These are phyloP conservation scores for Acleris laterana DNA, from an alignment of 2,888 invertebrate genomes.

Conservation along the genomic window DNA sequence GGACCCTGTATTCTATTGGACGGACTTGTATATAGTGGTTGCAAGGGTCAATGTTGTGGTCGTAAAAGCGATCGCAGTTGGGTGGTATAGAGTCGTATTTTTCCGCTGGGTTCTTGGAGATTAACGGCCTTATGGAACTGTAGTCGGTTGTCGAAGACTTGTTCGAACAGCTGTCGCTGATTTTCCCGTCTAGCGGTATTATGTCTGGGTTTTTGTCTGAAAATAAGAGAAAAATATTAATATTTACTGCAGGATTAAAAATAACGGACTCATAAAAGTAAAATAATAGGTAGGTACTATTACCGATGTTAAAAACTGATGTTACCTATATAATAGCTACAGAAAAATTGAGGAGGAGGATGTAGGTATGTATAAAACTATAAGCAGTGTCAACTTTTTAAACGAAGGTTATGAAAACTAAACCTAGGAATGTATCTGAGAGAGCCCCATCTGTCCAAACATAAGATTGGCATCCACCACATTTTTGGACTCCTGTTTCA, in stretches of 20 bases:
- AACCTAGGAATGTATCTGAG: too few relatives aligned
- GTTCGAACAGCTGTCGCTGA: constrained; percentile 76
- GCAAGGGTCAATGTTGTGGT: constrained; percentile 68
- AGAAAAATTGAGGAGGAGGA: too few relatives aligned
- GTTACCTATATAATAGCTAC: too few relatives aligned
- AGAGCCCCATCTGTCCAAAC: too few relatives aligned
- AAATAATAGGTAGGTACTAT: too few relatives aligned
- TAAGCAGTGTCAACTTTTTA: too few relatives aligned
- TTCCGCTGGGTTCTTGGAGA: constrained; percentile 66
- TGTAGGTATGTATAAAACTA: too few relatives aligned
- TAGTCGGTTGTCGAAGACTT: constrained; percentile 77
- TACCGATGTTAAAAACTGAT: too few relatives aligned
- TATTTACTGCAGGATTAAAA: constrained; percentile 25
- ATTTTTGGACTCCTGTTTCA: too few relatives aligned
- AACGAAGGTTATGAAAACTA: too few relatives aligned
- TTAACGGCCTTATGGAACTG: constrained; percentile 71
- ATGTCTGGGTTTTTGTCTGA: constrained; percentile 82
- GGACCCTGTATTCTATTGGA: constrained; percentile 66
- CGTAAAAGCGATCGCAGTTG: constrained; percentile 67
- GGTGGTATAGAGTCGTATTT: constrained; percentile 68
- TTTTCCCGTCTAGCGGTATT: constrained; percentile 78
- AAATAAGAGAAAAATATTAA: constrained; percentile 40
- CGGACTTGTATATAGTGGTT: constrained; percentile 75
- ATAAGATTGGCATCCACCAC: too few relatives aligned
- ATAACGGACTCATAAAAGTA: too few relatives aligned